Evolutionary conservation across 2,888 invertebrate species (phyloP).

Genomic region (Blastobasis adustella): DNA sequence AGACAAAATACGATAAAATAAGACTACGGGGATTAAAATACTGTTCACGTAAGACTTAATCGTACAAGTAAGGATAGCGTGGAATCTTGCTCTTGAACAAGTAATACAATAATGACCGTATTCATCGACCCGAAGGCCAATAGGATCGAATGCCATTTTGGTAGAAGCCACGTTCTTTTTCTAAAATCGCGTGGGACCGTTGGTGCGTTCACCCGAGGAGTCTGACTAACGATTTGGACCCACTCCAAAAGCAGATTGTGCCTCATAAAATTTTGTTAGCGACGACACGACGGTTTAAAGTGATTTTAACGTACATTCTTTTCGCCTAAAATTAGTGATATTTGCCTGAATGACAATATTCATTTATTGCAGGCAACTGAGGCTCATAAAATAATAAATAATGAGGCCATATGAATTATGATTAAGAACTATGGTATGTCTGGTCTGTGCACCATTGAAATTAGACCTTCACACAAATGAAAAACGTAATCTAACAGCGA

Average conservation of each 20-base stretch:
- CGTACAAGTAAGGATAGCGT: slow-evolving; percentile 8
- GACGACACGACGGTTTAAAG: slow-evolving; percentile 1
- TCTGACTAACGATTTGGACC: slow-evolving; percentile 52
- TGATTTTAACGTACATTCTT: background rate
- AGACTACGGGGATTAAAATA: slow-evolving; percentile 18
- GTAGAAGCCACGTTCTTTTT: slow-evolving; percentile 16
- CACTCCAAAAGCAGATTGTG: slow-evolving; percentile 46
- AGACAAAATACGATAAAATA: slow-evolving; percentile 6
- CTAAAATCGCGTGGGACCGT: slow-evolving; percentile 43
- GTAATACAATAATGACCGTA: slow-evolving; percentile 36
- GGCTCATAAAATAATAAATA: no score
- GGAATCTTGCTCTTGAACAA: slow-evolving; percentile 31
- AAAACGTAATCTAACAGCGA: no score
- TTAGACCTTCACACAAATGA: no score
- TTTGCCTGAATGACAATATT: no score
- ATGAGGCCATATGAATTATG: no score
- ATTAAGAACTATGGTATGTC: no score
- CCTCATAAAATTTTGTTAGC: background rate
- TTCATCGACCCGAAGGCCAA: slow-evolving; percentile 19
- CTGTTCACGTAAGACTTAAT: slow-evolving; percentile 19
- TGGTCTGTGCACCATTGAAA: no score
- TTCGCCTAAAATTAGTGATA: no score
- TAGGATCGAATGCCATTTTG: slow-evolving; percentile 27
- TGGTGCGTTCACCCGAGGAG: slow-evolving; percentile 53
- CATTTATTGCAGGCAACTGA: no score